Base-by-base conservation (phyloP, 2,888 invertebrate genomes). In the Achlya flavicornis region DNA sequence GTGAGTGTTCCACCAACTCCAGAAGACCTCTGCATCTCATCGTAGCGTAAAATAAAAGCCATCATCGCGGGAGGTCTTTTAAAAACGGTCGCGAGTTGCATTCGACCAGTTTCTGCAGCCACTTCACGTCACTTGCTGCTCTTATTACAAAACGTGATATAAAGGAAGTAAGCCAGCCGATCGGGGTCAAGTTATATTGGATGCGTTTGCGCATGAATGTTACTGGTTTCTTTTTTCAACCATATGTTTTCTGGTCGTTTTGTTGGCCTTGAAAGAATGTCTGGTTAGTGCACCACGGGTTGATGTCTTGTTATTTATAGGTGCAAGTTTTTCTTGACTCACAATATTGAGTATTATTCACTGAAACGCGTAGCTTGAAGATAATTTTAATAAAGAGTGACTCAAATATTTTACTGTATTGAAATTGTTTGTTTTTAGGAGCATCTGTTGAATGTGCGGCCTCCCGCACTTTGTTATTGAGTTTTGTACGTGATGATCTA, bases 231-330 rank as follows among this genome's bases (percentile, higher is more conserved):
- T 88, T 91, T 91, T 91, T 91, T 86, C 85, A 85, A 84, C 86
- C 91, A 92, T 90, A 87, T 92, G 91, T 91, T 91, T 90, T 87
- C 85, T 89, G 88, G 89, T 90, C 84, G 86, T 90, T 89, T 89
- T 89, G 90, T 87, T 92, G 88, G 88, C 90, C 91, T 91, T 91
- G 89, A 79, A 86, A 85, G 88, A 87, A 88, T 90, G 90, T 86
- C 89, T 90, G 89, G 88, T 88, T 85, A 80, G 74, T 88, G 86
- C 88, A 77, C 87, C 76, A 76, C 71, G 82, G 83, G 86, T 87
- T 83, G 85, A 83, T 83, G 87, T 78, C 78, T 83, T 70, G 78
- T 83, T 89, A 89, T 89, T 88, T 86, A 89, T 88, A 87, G 83
- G 75, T 76, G 68, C 79, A 75, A 78, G 72, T 79, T 84, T 79